Base-by-base conservation (phyloP, 1,140 invertebrate genomes). In the Acromyrmex heyeri region DNA sequence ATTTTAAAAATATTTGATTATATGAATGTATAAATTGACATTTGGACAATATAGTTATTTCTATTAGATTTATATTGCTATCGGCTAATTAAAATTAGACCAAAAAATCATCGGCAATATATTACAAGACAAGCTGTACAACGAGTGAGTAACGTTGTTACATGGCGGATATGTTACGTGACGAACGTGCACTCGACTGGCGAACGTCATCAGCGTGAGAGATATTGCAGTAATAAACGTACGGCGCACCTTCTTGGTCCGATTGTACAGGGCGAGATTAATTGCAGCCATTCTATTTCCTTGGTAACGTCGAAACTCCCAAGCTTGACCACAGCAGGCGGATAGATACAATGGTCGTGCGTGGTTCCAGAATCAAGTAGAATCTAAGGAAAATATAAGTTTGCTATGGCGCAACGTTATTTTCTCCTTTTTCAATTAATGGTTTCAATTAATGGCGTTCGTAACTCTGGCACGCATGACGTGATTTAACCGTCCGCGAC, bases 191-290 rank as follows among this genome's bases (percentile, higher is more conserved):
- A 55, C 67, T 72, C 50, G 65, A 81, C 50, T 64, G 16, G 55
- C 55, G n/a, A 50, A 61, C 79, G 79, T 75, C 79, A 83, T 83
- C 79, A 73, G 69, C n/a, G 69, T n/a, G 38, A 83, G 79, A 83
- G 79, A 83, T 83, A 83, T 83, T 83, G 55, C 79, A 18, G 69
- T 83, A 75, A 83, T 83, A 61, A 83, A 73, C 79, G 79, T 48
- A 73, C 38, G 18, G 65, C 53, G 79, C 79, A 75, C 55, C 79
- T 83, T 83, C 79, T 83, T 83, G 79, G 69, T 61, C 38, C 79
- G 69, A 83, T 83, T 73, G 79, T 75, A 75, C 79, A 38, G 27
- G 38, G 59, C 55, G 79, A 83, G 79, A 83, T 83, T 83, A 83
- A 83, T 83, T 75, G 69, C 69, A 27, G 69, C 79, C 55, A 83